Conservation (phyloP, 2,797 vertebrate genomes). For the Oreonectes daqikongensis region DNA sequence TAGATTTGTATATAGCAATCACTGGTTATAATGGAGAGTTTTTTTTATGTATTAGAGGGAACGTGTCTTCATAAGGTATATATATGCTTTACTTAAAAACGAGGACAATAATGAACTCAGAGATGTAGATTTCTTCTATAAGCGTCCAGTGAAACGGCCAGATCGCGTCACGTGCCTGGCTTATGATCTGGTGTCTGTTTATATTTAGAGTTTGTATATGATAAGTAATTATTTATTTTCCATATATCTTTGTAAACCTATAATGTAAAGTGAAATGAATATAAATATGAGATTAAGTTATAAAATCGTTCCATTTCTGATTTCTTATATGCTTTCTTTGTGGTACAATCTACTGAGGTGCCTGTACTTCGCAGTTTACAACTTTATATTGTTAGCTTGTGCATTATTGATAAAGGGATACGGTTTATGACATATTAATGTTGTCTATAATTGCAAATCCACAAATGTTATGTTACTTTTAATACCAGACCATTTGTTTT, state of each 20-base stretch:
- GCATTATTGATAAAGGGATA: conserved; percentile 12
- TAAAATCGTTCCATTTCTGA: conserved; percentile 28
- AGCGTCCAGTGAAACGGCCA: conserved; percentile 38
- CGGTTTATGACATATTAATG: conserved; percentile 20
- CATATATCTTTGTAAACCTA: conserved; percentile 40
- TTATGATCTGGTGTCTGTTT: conserved; percentile 44
- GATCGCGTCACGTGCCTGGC: conserved; percentile 41
- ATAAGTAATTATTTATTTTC: conserved; percentile 53
- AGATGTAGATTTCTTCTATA: conserved; percentile 9
- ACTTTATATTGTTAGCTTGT: conserved; percentile 35
- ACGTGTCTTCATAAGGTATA: background rate
- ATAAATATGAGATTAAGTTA: conserved; percentile 37
- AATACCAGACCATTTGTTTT: conserved; percentile 21
- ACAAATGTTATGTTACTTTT: background rate
- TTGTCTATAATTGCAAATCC: background rate
- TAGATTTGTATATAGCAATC: conserved; percentile 18
- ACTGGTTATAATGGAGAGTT: conserved; percentile 38
- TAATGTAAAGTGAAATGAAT: conserved; percentile 43
- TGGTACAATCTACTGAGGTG: conserved; percentile 46
- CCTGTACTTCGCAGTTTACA: conserved; percentile 48
- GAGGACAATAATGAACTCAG: conserved; percentile 15
- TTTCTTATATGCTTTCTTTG: conserved; percentile 22
- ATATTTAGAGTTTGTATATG: conserved; percentile 33
- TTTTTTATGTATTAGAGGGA: conserved; percentile 38
- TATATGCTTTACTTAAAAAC: conserved; percentile 3